Base-by-base conservation (phyloP, 2,888 invertebrate species). In the Microctonus aethiopoides region DNA sequence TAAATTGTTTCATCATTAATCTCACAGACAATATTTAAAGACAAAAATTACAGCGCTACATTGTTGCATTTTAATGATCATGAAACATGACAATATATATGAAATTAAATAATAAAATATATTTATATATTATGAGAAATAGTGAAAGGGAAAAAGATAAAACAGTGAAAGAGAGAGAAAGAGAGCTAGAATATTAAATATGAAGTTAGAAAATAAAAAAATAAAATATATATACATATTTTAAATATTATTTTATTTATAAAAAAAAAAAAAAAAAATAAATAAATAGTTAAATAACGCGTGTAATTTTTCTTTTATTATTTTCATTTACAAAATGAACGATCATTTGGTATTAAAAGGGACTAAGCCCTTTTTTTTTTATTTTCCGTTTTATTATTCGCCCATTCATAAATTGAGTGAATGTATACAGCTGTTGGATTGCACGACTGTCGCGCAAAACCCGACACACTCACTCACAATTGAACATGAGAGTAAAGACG, bases 341-440 rank as follows among this genome's bases (percentile, higher is more conserved):
- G n/a, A n/a, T n/a, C n/a, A n/a, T n/a, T n/a, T n/a, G n/a, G n/a
- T n/a, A n/a, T n/a, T n/a, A n/a, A n/a, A n/a, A n/a, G 46, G 20
- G 46, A 66, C 71, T 72, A 70, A 70, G 75, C 74, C 72, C 71
- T 75, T 73, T 71, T 60, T 71, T 60, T n/a, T n/a, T n/a, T n/a
- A n/a, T n/a, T n/a, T n/a, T 74, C 68, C 71, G 70, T 63, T 70
- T 72, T 67, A n/a, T n/a, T n/a, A n/a, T n/a, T 74, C 73, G 69
- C 70, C 68, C 67, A 71, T 64, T 69, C 61, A 62, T n/a, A n/a
- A n/a, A n/a, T n/a, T n/a, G n/a, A n/a, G n/a, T n/a, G 46, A 34
- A 65, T 54, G 54, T 52, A 57, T 52, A 57, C 62, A 59, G 54
- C 52, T 61, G 46, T 56, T 52, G 56, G 36, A 16, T 3, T 6